Conservation (phyloP, 2,888 invertebrate species). For the Heteropelma amictum region DNA sequence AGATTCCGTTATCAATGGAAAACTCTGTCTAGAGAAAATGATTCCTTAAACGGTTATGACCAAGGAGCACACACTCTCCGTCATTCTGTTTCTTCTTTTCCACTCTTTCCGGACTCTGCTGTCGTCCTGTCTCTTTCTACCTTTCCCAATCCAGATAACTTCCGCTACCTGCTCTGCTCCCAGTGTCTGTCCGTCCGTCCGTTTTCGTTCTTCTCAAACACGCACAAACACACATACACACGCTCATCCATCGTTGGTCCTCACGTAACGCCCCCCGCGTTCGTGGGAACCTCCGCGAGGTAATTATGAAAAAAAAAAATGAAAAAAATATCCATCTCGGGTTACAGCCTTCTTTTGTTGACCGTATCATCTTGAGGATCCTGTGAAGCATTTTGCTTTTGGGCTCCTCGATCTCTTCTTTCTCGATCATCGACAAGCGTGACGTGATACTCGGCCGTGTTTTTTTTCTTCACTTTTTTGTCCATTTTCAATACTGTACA, state of each 20-base stretch:
- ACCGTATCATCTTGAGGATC: conserved; percentile 76
- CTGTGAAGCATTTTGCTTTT: conserved; percentile 55
- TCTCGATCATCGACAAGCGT: conserved; percentile 51
- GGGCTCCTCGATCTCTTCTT: conserved; percentile 36
- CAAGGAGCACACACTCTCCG: conserved; percentile 59
- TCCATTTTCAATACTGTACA: neutral
- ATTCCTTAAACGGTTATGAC: conserved; percentile 71
- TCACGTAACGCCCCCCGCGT: conserved; percentile 76
- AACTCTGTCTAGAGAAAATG: conserved; percentile 72
- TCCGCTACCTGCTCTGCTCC: conserved; percentile 75
- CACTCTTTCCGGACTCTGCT: conserved; percentile 44
- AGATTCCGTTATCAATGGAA: conserved; percentile 60
- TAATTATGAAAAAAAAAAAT: conserved; percentile 75
- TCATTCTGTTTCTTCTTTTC: conserved; percentile 33
- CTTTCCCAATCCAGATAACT: conserved; percentile 73
- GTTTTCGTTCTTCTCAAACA: conserved; percentile 53
- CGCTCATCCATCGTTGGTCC: conserved; percentile 61
- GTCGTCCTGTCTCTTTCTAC: conserved; percentile 20
- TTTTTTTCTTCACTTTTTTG: conserved; percentile 30
- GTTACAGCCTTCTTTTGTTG: conserved; percentile 75
- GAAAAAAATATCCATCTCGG: conserved; percentile 66
- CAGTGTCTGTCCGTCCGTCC: conserved; percentile 65
- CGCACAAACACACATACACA: neutral
- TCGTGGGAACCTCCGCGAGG: conserved; percentile 76
- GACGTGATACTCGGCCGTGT: conserved; percentile 25